Percentiles rank a stretch among this genome's conserved stretches.
Evolutionary conservation across 2,888 invertebrate genomes (phyloP).

Genomic region (Heliconius ethilla): DNA sequence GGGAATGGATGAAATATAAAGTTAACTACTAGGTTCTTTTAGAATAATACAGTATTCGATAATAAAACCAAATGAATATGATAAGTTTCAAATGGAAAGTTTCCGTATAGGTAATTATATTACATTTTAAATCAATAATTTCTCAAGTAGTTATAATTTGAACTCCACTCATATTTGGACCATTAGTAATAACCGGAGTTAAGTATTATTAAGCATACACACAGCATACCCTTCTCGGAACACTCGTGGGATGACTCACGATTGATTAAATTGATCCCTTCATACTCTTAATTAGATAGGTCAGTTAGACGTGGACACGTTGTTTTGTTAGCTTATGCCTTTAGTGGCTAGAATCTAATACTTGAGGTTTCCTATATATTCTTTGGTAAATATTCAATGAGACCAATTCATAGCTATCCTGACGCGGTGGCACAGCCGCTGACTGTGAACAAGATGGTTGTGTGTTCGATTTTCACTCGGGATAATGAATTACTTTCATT

Average conservation of each 20-base stretch:
- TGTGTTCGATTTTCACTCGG: too few species aligned
- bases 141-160: not conserved
- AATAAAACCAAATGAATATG: not conserved
- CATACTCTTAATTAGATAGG: constrained; percentile 30
- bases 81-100: too few species aligned
- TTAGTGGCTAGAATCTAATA: not conserved
- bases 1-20: too few species aligned
- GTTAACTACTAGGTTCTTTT: too few species aligned
- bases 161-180: not conserved
- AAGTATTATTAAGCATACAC: constrained; percentile 1
- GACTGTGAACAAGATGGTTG: too few species aligned
- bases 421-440: too few species aligned
- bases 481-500: too few species aligned
- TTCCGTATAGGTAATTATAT: too few species aligned
- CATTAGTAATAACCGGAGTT: not conserved
- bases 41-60: too few species aligned
- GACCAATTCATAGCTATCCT: not conserved
- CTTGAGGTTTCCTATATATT: not conserved
- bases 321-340: not conserved
- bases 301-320: constrained; percentile 26
- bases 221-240: constrained; percentile 11
- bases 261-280: constrained; percentile 33
- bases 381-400: not conserved
- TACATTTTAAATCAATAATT: not conserved
- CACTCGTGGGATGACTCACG: constrained; percentile 22